phyloP scores from a whole-genome alignment of 2,797 vertebrate genomes.

The Phataginus tetradactyla region DNA sequence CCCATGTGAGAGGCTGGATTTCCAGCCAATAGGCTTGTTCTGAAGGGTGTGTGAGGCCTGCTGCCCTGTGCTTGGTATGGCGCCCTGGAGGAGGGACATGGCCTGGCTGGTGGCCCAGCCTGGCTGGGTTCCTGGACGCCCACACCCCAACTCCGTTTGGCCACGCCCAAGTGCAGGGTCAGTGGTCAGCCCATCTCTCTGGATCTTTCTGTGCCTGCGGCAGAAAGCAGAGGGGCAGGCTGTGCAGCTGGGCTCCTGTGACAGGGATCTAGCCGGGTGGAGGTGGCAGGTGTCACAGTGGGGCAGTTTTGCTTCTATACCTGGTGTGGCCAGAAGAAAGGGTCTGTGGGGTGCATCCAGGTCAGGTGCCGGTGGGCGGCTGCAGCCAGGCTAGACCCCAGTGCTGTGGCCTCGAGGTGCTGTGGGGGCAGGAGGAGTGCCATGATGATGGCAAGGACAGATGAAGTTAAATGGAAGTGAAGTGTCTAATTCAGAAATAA shows the following conservation, averaged over 20 bases:
- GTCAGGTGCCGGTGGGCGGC: too few relatives aligned
- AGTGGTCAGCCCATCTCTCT: background rate
- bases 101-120: background rate
- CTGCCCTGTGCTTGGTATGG: background rate
- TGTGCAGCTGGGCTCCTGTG: background rate
- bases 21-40: background rate
- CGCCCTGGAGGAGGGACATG: rapidly evolving
- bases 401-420: too few relatives aligned
- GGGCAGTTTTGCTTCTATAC: background rate
- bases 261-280: background rate
- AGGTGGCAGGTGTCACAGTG: too few relatives aligned
- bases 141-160: too few relatives aligned
- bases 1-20: background rate
- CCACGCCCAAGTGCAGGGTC: too few relatives aligned
- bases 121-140: too few relatives aligned
- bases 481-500: background rate
- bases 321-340: background rate
- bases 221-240: background rate
- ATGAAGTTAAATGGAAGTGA: background rate
- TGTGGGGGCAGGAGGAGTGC: background rate
- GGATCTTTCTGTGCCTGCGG: background rate
- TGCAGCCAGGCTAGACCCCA: too few relatives aligned
- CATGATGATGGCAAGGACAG: background rate
- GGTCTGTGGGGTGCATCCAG: rapidly evolving
- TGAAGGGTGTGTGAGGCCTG: background rate